These are phyloP conservation scores for Listronotus bonariensis DNA, from an alignment of 1,140 invertebrate genomes.

Conservation along the genomic window DNA sequence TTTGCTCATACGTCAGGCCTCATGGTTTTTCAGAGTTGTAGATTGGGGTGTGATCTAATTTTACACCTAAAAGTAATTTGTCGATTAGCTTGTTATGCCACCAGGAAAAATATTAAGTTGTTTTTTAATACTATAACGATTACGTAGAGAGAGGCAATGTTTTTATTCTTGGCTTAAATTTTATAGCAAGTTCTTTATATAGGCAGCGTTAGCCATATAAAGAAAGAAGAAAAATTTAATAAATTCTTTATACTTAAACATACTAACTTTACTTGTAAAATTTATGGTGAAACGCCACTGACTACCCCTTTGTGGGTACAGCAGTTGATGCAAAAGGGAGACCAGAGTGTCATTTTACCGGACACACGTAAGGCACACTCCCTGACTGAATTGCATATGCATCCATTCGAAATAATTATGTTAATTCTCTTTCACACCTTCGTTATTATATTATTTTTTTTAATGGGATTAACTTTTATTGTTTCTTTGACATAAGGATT, in stretches of 20 bases:
- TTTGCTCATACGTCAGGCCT: too few species aligned
- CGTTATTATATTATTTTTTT: conserved; percentile 10
- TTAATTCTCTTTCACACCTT: conserved; percentile 13
- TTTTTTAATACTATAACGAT: too few species aligned
- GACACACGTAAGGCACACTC: conserved; percentile 9
- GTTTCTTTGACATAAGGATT: not conserved
- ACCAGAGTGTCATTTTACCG: conserved; percentile 8
- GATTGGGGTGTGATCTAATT: too few species aligned
- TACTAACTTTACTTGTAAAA: too few species aligned
- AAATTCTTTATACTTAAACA: too few species aligned
- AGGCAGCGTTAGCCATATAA: too few species aligned
- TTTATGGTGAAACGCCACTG: conserved; percentile 1
- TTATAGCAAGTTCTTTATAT: not conserved
- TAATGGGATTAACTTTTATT: not conserved
- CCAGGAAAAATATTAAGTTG: too few species aligned
- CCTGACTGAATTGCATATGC: not conserved
- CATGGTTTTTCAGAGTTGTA: too few species aligned
- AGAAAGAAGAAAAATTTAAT: too few species aligned
- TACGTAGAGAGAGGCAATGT: too few species aligned
- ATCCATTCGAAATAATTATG: conserved; percentile 6
- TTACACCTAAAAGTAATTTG: too few species aligned
- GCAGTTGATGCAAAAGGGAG: not conserved
- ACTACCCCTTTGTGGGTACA: not conserved
- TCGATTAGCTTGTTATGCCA: too few species aligned
- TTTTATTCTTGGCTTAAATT: conserved; percentile 19